Percentiles rank a stretch among this genome's conserved stretches.
phyloP scores from a whole-genome alignment of 2,888 invertebrate species.

The Palloptera scutellata region DNA sequence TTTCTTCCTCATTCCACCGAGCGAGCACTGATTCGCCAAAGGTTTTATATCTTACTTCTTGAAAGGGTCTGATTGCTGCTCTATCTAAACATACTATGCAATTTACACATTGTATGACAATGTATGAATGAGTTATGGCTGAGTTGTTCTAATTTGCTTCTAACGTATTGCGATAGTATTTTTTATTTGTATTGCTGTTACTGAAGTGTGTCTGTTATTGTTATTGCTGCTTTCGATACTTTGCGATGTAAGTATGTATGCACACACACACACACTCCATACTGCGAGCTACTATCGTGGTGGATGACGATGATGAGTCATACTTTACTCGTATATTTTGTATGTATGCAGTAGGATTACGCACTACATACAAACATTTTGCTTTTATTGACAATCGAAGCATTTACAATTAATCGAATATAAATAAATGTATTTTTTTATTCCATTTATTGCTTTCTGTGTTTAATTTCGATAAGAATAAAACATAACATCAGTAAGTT shows the following conservation, averaged over 20 bases:
- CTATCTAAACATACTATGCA: no score
- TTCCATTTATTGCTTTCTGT: neutral
- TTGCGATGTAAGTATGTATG: no score
- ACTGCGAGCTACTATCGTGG: neutral
- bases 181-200: neutral
- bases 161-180: no score
- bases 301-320: constrained; percentile 29
- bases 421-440: neutral
- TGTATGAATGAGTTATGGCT: no score
- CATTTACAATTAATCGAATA: neutral
- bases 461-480: constrained; percentile 1
- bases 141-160: no score
- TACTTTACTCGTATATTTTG: neutral
- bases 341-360: neutral
- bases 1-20: no score
- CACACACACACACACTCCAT: no score
- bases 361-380: neutral
- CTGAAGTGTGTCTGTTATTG: neutral
- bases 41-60: no score
- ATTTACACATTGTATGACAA: no score
- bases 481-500: constrained; percentile 30
- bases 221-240: neutral
- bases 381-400: constrained; percentile 1
- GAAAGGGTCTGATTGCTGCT: no score
- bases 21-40: no score